These are phyloP conservation scores for Nyctalus aviator DNA, from an alignment of 2,797 vertebrate species.

Conservation along the genomic window DNA sequence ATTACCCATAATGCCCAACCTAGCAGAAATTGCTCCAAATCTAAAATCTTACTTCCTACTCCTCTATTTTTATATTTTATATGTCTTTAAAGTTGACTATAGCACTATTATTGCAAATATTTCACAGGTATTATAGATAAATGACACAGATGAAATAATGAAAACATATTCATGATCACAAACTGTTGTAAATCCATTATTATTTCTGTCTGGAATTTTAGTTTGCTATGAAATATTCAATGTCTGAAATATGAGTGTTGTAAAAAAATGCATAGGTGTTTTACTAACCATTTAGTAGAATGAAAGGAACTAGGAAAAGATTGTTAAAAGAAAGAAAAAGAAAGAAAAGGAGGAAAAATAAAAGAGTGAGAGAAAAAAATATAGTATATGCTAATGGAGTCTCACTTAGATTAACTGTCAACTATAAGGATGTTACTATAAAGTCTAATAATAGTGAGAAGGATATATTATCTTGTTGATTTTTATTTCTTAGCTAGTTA, in stretches of 20 bases:
- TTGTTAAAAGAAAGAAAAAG: not conserved
- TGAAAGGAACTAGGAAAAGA: not conserved
- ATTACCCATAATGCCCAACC: not conserved
- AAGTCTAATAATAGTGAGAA: not conserved
- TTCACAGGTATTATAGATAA: not conserved
- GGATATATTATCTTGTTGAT: not conserved
- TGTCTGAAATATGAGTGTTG: not conserved
- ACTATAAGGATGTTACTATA: not conserved
- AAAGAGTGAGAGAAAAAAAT: not conserved
- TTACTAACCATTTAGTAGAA: not conserved
- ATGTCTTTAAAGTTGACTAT: not conserved
- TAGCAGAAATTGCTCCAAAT: not conserved
- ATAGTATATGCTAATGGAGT: not conserved
- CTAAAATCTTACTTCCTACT: not conserved
- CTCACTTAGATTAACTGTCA: not conserved
- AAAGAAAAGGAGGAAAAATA: not conserved
- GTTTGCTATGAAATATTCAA: not conserved
- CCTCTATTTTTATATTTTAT: not conserved
- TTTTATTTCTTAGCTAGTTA: not conserved
- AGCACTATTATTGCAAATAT: not conserved
- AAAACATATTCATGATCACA: not conserved
- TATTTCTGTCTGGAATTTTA: constrained; percentile 4
- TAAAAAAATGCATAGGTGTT: not conserved
- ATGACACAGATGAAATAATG: not conserved
- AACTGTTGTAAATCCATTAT: not conserved